A percentile compares a stretch with the other conserved stretches of the same genome.
Evolutionary conservation across 2,113 vertebrate species (phyloP).

Genomic region (Monarcha castaneiventris): DNA sequence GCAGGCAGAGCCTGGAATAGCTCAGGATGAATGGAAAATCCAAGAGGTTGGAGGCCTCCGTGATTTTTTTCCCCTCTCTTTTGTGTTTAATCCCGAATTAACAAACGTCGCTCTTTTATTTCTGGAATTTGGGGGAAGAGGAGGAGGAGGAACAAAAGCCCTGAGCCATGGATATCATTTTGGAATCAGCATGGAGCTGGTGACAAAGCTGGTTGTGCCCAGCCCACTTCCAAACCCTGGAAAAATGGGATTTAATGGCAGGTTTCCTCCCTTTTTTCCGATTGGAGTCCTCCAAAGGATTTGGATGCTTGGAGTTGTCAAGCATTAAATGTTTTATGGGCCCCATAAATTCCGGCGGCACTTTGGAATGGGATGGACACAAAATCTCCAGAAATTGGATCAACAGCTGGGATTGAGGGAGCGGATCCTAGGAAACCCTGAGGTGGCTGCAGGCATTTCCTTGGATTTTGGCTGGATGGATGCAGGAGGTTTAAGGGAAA

Average conservation of each 20-base stretch:
- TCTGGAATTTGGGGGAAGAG: neutral
- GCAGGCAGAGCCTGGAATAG: neutral
- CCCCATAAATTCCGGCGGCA: accelerated
- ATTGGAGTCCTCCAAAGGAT: neutral
- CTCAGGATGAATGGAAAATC: neutral
- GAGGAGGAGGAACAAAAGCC: neutral
- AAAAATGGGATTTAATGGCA: neutral
- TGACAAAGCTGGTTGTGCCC: neutral
- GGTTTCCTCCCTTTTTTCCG: accelerated
- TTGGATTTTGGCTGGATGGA: neutral
- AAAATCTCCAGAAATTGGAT: neutral
- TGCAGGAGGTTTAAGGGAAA: neutral
- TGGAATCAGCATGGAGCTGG: neutral
- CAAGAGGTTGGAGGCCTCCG: neutral
- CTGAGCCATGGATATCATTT: neutral
- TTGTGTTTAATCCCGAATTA: neutral
- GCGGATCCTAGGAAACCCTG: accelerated
- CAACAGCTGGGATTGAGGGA: neutral
- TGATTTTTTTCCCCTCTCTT: neutral
- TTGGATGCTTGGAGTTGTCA: neutral
- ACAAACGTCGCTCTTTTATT: neutral
- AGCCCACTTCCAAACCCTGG: neutral
- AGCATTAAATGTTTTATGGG: neutral
- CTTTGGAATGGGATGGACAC: neutral
- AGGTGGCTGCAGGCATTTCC: too few relatives aligned